Base-by-base conservation (phyloP, 2,113 vertebrate species). In the Gavia stellata region DNA sequence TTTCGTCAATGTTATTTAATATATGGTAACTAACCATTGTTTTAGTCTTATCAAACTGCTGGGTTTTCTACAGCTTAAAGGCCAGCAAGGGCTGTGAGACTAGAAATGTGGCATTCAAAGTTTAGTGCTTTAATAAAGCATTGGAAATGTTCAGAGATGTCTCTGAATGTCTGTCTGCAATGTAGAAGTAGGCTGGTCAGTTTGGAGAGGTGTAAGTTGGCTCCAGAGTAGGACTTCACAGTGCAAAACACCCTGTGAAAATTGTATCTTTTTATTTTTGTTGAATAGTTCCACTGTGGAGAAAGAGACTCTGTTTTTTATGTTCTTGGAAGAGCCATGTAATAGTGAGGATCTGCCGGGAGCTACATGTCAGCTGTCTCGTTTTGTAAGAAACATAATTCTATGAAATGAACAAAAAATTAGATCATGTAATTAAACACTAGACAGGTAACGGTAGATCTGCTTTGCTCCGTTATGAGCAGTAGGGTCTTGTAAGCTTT, bases 91-190 rank as follows among this genome's bases (percentile, higher is more conserved):
- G 16, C 49, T 70, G 21, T 34, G 68, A 81, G 62, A 34, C 16
- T 31, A 29, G 49, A 47, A 68, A 13, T 0, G 0, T n/a, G 66
- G 17, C 2, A 8, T 72, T 87, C 26, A 8, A 2, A 19, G 25
- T 45, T 77, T 17, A 6, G 34, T 49, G 45, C 14, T 86, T 68
- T 65, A 52, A 50, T 52, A 75, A 47, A 40, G 38, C 38, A 6
- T 10, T 86, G 67, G 66, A 68, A 78, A 20, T 21, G 18, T 9
- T 75, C 36, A 61, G 67, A 66, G 67, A 8, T 53, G 53, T 33
- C 34, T 5, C 26, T 53, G 50, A 44, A 38, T 0, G 0, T 14
- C 16, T 65, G 1, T 31, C 34, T 81, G 62, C 34, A 50, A 5
- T 9, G 26, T 3, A 53, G 40, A 67, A 31, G 10, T 4, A 36